Base-by-base conservation (phyloP, 2,888 invertebrate genomes). In the Polyommatus icarus region DNA sequence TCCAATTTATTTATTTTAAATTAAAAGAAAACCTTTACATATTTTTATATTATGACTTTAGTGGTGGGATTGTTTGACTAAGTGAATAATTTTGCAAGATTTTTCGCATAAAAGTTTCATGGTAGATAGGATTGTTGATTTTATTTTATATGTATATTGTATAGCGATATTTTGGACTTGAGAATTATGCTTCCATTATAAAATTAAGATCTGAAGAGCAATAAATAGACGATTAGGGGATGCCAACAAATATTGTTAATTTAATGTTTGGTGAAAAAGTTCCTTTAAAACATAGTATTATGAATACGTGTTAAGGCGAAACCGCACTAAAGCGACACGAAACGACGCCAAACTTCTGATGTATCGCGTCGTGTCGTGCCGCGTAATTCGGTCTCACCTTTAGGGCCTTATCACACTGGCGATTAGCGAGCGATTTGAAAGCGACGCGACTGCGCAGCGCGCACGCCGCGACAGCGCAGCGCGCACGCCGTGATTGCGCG, bases 191-290 rank as follows among this genome's bases (percentile, higher is more conserved):
- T 75, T 75, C 75, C 75, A 75, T 29, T 75, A 54, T 10, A 7
- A 75, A 75, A 75, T 73, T 32, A 67, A 67, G 75, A 75, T 75
- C 75, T 75, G 54, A 75, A 75, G 54, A 75, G 75, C 75, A 75
- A 75, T 75, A 75, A 75, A 29, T 75, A 75, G 75, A 50, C 20
- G 50, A 24, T 75, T 29, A 75, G 54, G 40, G 29, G 50, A 29
- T 24, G 50, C 40, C 50, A 24, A 75, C 73, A n/a, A 20, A 18
- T 54, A 15, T 29, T n/a, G 29, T 24, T 75, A n/a, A 20, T 20
- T 46, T 24, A 29, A 24, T 75, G 75, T 75, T 75, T 50, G 54
- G 75, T 75, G 29, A 75, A 24, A 50, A 24, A 75, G 75, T 75
- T 75, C 75, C 75, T 75, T 50, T 40, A n/a, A 8, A 36, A 54